Percentiles rank a stretch among this genome's conserved stretches.
These are phyloP conservation scores for Atherix ibis DNA, from an alignment of 2,888 invertebrate species.

Conservation along the genomic window DNA sequence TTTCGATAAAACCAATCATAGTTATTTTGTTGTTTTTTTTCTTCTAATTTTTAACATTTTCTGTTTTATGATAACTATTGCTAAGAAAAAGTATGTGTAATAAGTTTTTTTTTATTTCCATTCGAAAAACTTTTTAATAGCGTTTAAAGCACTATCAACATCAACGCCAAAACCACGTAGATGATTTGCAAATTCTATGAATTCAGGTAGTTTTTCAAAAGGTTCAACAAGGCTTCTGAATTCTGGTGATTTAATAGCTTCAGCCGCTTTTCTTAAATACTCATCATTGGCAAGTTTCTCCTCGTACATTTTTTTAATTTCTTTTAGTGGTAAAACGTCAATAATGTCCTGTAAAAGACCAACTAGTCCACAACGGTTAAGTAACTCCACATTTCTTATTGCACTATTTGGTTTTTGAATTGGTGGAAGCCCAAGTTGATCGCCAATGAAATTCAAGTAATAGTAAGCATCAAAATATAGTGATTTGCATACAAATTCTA, in stretches of 20 bases:
- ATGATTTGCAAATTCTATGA: conserved; percentile 2
- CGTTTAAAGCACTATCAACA: conserved; percentile 6
- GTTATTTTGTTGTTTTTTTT: too few relatives aligned
- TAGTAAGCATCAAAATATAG: conserved; percentile 9
- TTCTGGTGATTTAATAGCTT: conserved; percentile 7
- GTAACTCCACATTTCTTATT: too few relatives aligned
- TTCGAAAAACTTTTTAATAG: conserved; percentile 7
- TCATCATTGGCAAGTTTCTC: conserved; percentile 7
- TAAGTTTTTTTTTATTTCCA: conserved; percentile 4
- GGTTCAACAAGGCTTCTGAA: conserved; percentile 6
- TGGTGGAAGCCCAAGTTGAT: conserved; percentile 7
- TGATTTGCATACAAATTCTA: conserved; percentile 6
- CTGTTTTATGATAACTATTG: too few relatives aligned
- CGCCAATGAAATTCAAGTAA: conserved; percentile 9
- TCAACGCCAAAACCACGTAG: conserved; percentile 7
- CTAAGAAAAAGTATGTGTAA: too few relatives aligned
- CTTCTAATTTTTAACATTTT: too few relatives aligned
- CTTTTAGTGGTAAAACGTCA: conserved; percentile 6
- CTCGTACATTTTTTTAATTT: conserved; percentile 4
- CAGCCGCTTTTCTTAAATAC: conserved; percentile 6
- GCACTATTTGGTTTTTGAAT: background rate
- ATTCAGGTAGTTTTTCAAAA: conserved; percentile 5
- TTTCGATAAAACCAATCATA: too few relatives aligned
- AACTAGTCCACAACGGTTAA: conserved; percentile 5
- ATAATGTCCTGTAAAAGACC: conserved; percentile 6